phyloP scores from a whole-genome alignment of 2,113 vertebrate species.

The Pseudorhombus dupliciocellatus region DNA sequence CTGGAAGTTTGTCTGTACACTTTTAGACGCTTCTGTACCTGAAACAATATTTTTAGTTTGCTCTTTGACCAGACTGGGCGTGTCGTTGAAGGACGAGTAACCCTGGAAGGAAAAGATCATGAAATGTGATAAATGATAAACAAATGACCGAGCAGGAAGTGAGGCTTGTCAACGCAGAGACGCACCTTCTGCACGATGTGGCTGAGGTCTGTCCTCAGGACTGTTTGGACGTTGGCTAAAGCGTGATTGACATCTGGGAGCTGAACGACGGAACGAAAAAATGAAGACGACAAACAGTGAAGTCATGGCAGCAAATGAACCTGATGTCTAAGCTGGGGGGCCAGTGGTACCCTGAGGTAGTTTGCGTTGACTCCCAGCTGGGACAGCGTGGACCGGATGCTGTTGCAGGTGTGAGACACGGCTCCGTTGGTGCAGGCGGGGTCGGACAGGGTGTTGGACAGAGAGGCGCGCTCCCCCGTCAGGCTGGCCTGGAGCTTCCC shows the following conservation, averaged over 20 bases:
- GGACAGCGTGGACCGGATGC: slow-evolving; percentile 80
- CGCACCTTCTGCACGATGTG: slow-evolving; percentile 88
- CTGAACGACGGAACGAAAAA: slow-evolving; percentile 68
- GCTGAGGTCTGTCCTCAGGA: slow-evolving; percentile 88
- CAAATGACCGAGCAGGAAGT: too few relatives aligned
- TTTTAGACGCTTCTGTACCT: slow-evolving; percentile 77
- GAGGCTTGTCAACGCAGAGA: not conserved
- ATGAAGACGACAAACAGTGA: too few relatives aligned
- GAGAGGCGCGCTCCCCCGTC: slow-evolving; percentile 72
- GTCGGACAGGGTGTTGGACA: slow-evolving; percentile 85
- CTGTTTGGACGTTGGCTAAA: slow-evolving; percentile 81
- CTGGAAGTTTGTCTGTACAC: not conserved
- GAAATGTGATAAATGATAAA: too few relatives aligned
- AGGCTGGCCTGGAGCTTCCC: slow-evolving; percentile 81
- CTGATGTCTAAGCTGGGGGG: too few relatives aligned
- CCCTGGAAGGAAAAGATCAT: slow-evolving; percentile 77
- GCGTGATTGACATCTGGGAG: slow-evolving; percentile 81
- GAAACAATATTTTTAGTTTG: slow-evolving; percentile 84
- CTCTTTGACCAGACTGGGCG: slow-evolving; percentile 85
- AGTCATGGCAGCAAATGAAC: too few relatives aligned
- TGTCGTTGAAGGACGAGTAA: slow-evolving; percentile 88
- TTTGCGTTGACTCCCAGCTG: slow-evolving; percentile 82
- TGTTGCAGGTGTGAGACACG: slow-evolving; percentile 80
- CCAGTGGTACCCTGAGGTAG: slow-evolving; percentile 79
- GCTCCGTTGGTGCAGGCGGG: slow-evolving; percentile 78